Percentiles rank a stretch among this genome's conserved stretches.
Evolutionary conservation across 2,113 vertebrate species (phyloP).

Genomic region (Prionailurus viverrinus): DNA sequence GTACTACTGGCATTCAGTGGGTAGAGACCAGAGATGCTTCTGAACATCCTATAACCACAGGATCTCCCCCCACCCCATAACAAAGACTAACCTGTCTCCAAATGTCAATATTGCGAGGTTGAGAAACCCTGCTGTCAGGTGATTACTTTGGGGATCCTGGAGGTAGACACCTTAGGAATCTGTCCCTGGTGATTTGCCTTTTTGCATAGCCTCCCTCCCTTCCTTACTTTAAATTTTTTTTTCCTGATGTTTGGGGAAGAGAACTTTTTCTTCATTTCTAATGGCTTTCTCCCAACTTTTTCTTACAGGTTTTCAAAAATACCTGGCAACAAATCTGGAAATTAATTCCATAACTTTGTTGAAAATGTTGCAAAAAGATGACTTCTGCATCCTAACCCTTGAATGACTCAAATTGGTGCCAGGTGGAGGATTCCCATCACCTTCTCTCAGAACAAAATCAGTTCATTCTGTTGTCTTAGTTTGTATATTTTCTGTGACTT

Average conservation of each 20-base stretch:
- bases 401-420: slow-evolving; percentile 65
- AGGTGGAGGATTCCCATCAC: slow-evolving; percentile 70
- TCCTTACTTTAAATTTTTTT: background rate
- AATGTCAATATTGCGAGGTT: slow-evolving; percentile 24
- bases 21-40: background rate
- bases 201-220: background rate
- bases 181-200: background rate
- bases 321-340: slow-evolving; percentile 43
- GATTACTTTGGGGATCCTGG: background rate
- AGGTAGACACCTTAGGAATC: background rate
- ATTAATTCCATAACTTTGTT: slow-evolving; percentile 42
- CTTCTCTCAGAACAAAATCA: slow-evolving; percentile 2
- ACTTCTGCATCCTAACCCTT: slow-evolving; percentile 63
- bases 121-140: slow-evolving; percentile 35
- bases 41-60: slow-evolving; percentile 11
- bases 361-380: slow-evolving; percentile 58
- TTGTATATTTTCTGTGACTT: slow-evolving; percentile 85
- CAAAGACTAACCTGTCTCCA: background rate
- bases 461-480: slow-evolving; percentile 71
- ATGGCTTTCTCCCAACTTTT: slow-evolving; percentile 70
- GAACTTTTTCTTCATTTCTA: slow-evolving; percentile 53
- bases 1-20: slow-evolving; percentile 27
- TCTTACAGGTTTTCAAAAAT: slow-evolving; percentile 77
- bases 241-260: slow-evolving; percentile 48
- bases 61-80: background rate